Evolutionary conservation across 2,888 invertebrate genomes (phyloP).

Genomic region (Andrena bucephala): DNA sequence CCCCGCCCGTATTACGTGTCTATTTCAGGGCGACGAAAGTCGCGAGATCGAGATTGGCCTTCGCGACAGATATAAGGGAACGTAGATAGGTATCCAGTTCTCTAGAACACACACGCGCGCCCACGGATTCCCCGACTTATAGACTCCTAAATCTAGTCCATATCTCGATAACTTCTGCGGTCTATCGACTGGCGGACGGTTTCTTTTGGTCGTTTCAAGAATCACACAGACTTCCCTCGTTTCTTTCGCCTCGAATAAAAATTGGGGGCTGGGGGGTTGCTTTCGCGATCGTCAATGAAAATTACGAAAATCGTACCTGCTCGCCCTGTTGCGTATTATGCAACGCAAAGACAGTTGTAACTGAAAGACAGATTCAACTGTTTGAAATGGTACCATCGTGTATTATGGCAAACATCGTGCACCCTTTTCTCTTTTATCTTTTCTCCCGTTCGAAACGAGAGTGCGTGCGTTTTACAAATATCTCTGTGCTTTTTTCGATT

Average conservation of each 20-base stretch:
- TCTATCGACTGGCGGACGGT: constrained; percentile 37
- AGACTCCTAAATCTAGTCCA: constrained; percentile 63
- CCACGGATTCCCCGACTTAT: constrained; percentile 41
- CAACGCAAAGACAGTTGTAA: too few relatives aligned
- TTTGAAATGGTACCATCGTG: too few relatives aligned
- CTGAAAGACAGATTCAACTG: too few relatives aligned
- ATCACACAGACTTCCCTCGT: constrained; percentile 24
- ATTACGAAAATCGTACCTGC: constrained; percentile 19
- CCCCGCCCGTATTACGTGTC: constrained; percentile 44
- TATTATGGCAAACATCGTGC: not conserved
- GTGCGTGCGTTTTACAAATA: constrained; percentile 2
- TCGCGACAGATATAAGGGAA: constrained; percentile 48
- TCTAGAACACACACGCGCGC: constrained; percentile 40
- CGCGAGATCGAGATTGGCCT: constrained; percentile 59
- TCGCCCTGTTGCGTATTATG: constrained; percentile 12
- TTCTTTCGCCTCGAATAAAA: constrained; percentile 52
- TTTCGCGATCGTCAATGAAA: constrained; percentile 38
- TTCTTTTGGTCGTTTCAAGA: constrained; percentile 55
- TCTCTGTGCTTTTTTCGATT: not conserved
- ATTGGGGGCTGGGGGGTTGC: constrained; percentile 3
- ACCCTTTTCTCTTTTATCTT: not conserved
- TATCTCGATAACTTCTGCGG: constrained; percentile 59
- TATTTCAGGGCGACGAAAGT: constrained; percentile 53
- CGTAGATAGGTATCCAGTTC: constrained; percentile 46
- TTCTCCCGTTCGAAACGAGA: constrained; percentile 30